Evolutionary conservation across 2,797 vertebrate species (phyloP), one percentile per base, ranked within the genome.

Genomic region (Aldrovandia affinis): DNA sequence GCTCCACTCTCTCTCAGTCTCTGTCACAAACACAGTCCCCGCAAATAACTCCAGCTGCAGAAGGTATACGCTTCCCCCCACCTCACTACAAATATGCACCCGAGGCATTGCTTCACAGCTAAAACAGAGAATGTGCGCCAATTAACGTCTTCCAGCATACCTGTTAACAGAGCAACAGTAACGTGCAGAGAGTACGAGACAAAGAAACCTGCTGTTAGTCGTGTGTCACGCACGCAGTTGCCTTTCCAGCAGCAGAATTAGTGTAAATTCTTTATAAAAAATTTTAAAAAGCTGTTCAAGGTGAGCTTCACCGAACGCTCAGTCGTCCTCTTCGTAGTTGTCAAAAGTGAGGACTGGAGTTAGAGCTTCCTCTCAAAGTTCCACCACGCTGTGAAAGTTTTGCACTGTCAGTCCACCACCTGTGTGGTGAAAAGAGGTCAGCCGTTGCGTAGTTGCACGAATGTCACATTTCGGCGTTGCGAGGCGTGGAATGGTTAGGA

Each of bases 1-100:
- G 93, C 78, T 95, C 95, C 78, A 97, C 97, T 86, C 95, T 97
- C 92, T 98, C 97, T 89, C 96, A 97, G 91, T 97, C 97, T 88
- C 96, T 98, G 86, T 96, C 95, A 93, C 95, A 95, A 94, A 94
- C 94, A 93, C 95, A 94, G 28, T 98, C 97, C 88, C 97, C 97
- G 86, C 94, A 97, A 89, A 97, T 96, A 96, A 94, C 96, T 86
- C 96, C 97, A 89, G 95, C 92, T 90, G 96, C 95, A 93, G 94
- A 96, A 95, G 97, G 97, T 97, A 78, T 47, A 12, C 42, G 3
- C 22, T 8, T 3, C 25, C 8, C 9, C 12, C 9, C 14, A 2
- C 54, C 15, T 57, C 54, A 3, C 54, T 20, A 2, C n/a, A n/a
- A n/a, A n/a, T n/a, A n/a, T n/a, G n/a, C n/a, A 12, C 3, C 9